These are phyloP conservation scores for Lutjanus erythropterus DNA, from an alignment of 2,113 vertebrate genomes.

Conservation along the genomic window DNA sequence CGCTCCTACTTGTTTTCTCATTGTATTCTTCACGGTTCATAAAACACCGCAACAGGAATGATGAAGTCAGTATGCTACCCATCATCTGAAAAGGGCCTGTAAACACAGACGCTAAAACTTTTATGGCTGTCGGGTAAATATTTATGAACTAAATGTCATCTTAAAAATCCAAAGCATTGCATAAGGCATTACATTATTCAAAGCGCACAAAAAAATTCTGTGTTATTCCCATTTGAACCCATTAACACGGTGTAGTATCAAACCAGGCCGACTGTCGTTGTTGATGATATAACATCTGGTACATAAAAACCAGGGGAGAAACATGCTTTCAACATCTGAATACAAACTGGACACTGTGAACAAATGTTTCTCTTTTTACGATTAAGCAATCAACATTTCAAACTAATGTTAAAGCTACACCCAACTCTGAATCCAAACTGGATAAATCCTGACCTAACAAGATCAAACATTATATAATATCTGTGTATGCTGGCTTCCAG, in stretches of 20 bases:
- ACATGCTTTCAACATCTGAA: neutral
- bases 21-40: constrained; percentile 11
- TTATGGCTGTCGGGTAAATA: constrained; percentile 65
- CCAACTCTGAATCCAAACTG: neutral
- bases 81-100: constrained; percentile 27
- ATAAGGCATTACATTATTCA: constrained; percentile 74
- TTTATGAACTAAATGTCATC: constrained; percentile 72
- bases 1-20: neutral
- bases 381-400: neutral
- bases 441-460: constrained; percentile 2
- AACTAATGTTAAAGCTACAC: neutral
- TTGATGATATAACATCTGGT: constrained; percentile 13
- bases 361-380: neutral
- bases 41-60: constrained; percentile 14
- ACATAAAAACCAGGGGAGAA: neutral
- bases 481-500: constrained; percentile 15
- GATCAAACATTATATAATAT: constrained; percentile 32
- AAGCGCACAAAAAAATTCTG: constrained; percentile 12
- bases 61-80: constrained; percentile 18
- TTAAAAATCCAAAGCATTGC: constrained; percentile 65
- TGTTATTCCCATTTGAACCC: constrained; percentile 47
- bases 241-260: constrained; percentile 21
- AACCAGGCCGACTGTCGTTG: neutral
- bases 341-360: neutral
- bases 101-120: constrained; percentile 69